These are phyloP conservation scores for Alviniconcha marisindica DNA, from an alignment of 1,140 invertebrate species.

Conservation along the genomic window DNA sequence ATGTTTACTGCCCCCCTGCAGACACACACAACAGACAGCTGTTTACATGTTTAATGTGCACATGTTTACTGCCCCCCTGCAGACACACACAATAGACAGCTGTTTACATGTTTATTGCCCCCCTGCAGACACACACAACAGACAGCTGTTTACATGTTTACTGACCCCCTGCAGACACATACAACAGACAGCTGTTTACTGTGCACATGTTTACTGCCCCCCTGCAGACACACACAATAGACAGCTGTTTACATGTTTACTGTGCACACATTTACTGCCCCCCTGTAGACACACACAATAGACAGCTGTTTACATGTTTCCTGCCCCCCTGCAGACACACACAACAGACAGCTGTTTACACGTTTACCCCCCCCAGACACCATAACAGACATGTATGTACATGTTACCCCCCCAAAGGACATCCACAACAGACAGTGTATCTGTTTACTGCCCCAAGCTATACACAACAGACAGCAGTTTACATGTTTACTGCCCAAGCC, in stretches of 20 bases:
- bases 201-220: slow-evolving; percentile 91
- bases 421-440: no score
- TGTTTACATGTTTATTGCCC: slow-evolving; percentile 90
- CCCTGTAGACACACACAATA: no score
- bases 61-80: background rate
- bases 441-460: background rate
- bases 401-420: slow-evolving; percentile 86
- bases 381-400: no score
- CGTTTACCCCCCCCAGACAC: background rate
- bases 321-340: slow-evolving; percentile 81
- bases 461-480: slow-evolving; percentile 84
- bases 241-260: no score
- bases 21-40: no score
- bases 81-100: no score
- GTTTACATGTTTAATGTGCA: no score
- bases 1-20: slow-evolving; percentile 87
- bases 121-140: no score
- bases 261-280: no score
- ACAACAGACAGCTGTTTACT: slow-evolving; percentile 84
- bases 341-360: no score
- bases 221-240: no score
- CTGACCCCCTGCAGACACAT: background rate
- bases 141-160: no score
- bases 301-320: slow-evolving; percentile 89
- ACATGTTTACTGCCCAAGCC: slow-evolving; percentile 87